These are phyloP conservation scores for Xenopus borealis DNA, from an alignment of 2,113 vertebrate species.

Conservation along the genomic window DNA sequence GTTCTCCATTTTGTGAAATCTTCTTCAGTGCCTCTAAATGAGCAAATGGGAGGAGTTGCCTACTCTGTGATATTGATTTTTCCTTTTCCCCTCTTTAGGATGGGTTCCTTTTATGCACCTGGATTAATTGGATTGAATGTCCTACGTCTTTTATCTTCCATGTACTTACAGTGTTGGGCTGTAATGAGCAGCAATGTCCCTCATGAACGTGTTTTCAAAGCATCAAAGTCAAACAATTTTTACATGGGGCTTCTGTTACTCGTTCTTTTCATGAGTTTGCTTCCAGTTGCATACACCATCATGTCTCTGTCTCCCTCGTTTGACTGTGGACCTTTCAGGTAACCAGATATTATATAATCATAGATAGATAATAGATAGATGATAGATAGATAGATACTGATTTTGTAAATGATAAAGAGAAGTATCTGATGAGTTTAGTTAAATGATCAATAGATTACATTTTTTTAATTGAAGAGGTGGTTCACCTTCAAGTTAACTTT, in stretches of 20 bases:
- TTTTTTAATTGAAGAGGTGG: too few species aligned
- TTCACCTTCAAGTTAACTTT: too few species aligned
- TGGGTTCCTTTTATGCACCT: slow-evolving; percentile 95
- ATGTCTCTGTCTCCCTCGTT: slow-evolving; percentile 94
- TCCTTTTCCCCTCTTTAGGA: slow-evolving; percentile 69
- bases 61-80: background rate
- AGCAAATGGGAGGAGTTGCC: too few species aligned
- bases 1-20: too few species aligned
- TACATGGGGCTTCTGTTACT: slow-evolving; percentile 93
- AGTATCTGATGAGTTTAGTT: too few species aligned
- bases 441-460: too few species aligned
- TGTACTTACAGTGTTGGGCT: slow-evolving; percentile 98
- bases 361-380: too few species aligned
- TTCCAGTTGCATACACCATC: slow-evolving; percentile 92
- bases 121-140: slow-evolving; percentile 91
- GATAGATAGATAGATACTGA: too few species aligned
- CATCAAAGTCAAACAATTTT: slow-evolving; percentile 95
- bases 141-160: slow-evolving; percentile 86
- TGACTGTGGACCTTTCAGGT: slow-evolving; percentile 98
- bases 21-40: too few species aligned
- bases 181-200: slow-evolving; percentile 96
- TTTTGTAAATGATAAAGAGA: too few species aligned
- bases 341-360: slow-evolving; percentile 2
- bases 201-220: slow-evolving; percentile 90
- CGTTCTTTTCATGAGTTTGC: slow-evolving; percentile 91